Percentiles rank a stretch among this genome's conserved stretches.
Conservation (phyloP, 1,140 invertebrate genomes). For the Ditylenchus dipsaci region DNA sequence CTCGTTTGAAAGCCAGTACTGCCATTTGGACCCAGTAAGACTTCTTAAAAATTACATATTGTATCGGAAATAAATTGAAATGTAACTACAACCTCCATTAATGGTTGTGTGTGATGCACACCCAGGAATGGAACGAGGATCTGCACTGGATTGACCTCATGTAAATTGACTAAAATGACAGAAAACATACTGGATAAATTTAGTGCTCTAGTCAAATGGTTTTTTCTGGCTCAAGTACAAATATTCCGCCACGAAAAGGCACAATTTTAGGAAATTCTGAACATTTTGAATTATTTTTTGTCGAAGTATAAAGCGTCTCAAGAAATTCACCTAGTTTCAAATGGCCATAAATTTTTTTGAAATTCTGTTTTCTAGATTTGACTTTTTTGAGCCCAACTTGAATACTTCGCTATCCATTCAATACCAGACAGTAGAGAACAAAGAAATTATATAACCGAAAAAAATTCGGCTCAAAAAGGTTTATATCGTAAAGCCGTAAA, state of each 20-base stretch:
- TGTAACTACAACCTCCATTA: conserved; percentile 68
- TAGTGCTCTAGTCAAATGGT: conserved; percentile 77
- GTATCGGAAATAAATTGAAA: not conserved
- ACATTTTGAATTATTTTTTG: not conserved
- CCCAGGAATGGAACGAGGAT: conserved; percentile 92
- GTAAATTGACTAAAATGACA: not conserved
- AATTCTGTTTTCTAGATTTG: too few relatives aligned
- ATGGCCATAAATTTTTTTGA: too few relatives aligned
- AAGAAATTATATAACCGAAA: too few relatives aligned
- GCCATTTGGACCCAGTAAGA: conserved; percentile 97
- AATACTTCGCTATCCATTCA: too few relatives aligned
- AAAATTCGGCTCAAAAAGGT: too few relatives aligned
- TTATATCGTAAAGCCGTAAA: too few relatives aligned
- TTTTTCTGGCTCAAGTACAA: conserved; percentile 75
- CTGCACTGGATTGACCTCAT: conserved; percentile 65
- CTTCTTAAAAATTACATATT: conserved; percentile 50
- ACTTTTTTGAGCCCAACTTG: too few relatives aligned
- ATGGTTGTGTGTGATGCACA: conserved; percentile 95
- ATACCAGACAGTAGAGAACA: too few relatives aligned
- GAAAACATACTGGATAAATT: conserved; percentile 82
- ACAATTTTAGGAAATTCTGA: conserved; percentile 75
- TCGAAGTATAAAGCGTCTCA: too few relatives aligned
- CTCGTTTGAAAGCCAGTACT: conserved; percentile 82
- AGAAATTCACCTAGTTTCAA: too few relatives aligned
- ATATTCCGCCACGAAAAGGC: conserved; percentile 94